Conservation (phyloP, 1,140 invertebrate species). For the Cydia pomonella region DNA sequence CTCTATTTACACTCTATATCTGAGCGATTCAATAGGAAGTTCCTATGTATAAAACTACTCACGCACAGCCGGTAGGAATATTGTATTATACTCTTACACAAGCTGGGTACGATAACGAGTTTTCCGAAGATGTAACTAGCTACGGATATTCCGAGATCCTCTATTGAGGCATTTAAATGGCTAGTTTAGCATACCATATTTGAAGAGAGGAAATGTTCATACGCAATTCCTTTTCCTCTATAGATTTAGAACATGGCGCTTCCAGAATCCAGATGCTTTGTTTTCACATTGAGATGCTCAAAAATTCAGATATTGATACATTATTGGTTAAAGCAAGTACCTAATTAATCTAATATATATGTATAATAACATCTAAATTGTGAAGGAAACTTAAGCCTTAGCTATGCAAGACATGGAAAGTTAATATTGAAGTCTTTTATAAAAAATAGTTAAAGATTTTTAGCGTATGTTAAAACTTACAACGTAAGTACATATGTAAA, state of each 20-base stretch:
- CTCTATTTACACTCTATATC: background rate
- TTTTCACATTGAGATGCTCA: background rate
- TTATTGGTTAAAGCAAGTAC: too few species aligned
- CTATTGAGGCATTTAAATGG: conserved; percentile 49
- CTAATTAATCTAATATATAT: too few species aligned
- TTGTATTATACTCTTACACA: conserved; percentile 30
- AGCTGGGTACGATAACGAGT: conserved; percentile 29
- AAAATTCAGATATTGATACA: background rate
- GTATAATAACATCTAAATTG: background rate
- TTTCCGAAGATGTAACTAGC: conserved; percentile 30
- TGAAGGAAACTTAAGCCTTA: too few species aligned
- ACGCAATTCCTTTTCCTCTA: conserved; percentile 28
- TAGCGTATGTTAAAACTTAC: background rate
- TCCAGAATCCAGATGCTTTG: background rate
- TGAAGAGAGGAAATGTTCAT: conserved; percentile 45
- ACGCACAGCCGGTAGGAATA: conserved; percentile 22
- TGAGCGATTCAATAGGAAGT: background rate
- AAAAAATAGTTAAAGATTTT: background rate
- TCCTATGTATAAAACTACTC: conserved; percentile 7
- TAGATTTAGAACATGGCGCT: conserved; percentile 9
- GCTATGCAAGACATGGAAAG: too few species aligned
- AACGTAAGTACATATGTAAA: background rate
- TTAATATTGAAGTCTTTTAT: too few species aligned
- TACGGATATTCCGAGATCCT: conserved; percentile 27
- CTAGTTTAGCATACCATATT: conserved; percentile 51